Evolutionary conservation across 2,113 vertebrate species (phyloP).

Genomic region (Thryonomys swinderianus): DNA sequence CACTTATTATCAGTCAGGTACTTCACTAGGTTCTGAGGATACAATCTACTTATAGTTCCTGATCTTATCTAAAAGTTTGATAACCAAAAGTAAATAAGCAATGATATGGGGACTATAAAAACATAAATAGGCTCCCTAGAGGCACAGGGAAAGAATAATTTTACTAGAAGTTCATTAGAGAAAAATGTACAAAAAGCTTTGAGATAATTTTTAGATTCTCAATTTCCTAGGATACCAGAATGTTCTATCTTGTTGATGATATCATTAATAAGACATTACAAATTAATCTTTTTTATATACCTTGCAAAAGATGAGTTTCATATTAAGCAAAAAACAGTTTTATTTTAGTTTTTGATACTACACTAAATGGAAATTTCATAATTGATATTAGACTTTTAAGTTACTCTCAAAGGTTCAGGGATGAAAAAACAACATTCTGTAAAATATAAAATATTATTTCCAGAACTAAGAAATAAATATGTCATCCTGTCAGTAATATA

Average conservation of each 20-base stretch:
- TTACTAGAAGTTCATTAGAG: not conserved
- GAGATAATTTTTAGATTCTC: constrained; percentile 11
- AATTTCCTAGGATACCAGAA: constrained; percentile 7
- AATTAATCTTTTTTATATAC: constrained; percentile 32
- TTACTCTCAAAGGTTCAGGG: constrained; percentile 39
- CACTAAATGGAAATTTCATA: constrained; percentile 21
- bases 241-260: constrained; percentile 21
- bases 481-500: not conserved
- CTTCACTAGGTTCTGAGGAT: constrained; percentile 29
- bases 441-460: constrained; percentile 39
- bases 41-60: not conserved
- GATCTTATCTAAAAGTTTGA: constrained; percentile 28
- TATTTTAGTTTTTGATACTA: constrained; percentile 52
- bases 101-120: not conserved
- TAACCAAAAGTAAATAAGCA: constrained; percentile 31
- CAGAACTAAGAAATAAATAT: constrained; percentile 35
- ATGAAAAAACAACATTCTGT: constrained; percentile 48
- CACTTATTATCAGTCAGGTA: not conserved
- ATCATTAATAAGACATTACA: constrained; percentile 50
- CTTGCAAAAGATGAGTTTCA: constrained; percentile 39
- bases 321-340: constrained; percentile 8
- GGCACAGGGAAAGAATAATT: constrained; percentile 37
- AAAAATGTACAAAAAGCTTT: constrained; percentile 42
- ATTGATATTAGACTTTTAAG: constrained; percentile 58
- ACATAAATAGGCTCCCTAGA: constrained; percentile 12